Evolutionary conservation across 2,113 vertebrate genomes (phyloP).

Genomic region (Procavia capensis): DNA sequence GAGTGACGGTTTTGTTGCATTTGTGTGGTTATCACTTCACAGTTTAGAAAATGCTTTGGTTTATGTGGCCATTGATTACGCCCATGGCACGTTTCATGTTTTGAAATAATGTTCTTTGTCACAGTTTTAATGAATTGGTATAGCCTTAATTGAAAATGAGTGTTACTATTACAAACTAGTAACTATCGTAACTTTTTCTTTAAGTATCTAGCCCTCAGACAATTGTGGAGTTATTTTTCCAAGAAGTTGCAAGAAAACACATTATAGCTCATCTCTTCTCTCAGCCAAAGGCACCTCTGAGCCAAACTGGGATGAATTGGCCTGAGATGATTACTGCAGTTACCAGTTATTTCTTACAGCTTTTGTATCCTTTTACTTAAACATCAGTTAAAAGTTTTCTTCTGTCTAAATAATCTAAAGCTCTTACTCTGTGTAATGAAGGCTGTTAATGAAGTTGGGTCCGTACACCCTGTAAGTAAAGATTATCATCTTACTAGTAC

Average conservation of each 20-base stretch:
- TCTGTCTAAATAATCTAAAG: not conserved
- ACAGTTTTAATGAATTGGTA: not conserved
- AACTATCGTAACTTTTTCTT: constrained; percentile 22
- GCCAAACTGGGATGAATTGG: constrained; percentile 90
- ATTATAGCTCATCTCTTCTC: constrained; percentile 92
- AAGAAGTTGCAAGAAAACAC: constrained; percentile 91
- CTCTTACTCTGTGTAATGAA: constrained; percentile 1
- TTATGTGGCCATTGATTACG: not conserved
- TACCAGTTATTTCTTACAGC: constrained; percentile 91
- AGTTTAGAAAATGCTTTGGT: constrained; percentile 1
- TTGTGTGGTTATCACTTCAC: not conserved
- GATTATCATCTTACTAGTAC: too few species aligned
- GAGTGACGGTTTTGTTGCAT: not conserved
- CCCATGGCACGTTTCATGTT: not conserved
- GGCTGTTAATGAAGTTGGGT: not conserved
- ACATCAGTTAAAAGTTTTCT: not conserved
- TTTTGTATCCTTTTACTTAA: constrained; percentile 93
- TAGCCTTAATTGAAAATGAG: not conserved
- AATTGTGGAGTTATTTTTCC: constrained; percentile 96
- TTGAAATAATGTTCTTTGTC: constrained; percentile 52
- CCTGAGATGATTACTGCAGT: constrained; percentile 90
- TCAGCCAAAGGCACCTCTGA: constrained; percentile 86
- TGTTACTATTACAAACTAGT: not conserved
- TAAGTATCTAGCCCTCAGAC: constrained; percentile 92
- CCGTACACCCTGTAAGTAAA: not conserved